These are phyloP conservation scores for Cyclopterus lumpus DNA, from an alignment of 2,797 vertebrate genomes.

Conservation along the genomic window DNA sequence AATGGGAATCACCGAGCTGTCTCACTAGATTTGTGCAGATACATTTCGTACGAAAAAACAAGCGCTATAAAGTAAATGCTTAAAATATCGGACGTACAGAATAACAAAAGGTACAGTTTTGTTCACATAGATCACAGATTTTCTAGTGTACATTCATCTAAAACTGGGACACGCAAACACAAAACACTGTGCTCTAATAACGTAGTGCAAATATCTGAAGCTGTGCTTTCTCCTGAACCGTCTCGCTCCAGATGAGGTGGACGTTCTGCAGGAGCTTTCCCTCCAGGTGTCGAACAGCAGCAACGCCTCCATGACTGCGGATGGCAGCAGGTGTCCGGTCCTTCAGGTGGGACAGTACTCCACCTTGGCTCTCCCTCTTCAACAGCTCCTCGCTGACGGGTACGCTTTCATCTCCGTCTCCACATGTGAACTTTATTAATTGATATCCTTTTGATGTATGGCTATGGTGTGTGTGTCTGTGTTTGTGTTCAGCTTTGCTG, in stretches of 20 bases:
- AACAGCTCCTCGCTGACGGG: slow-evolving; percentile 84
- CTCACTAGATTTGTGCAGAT: background rate
- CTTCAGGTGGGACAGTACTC: slow-evolving; percentile 89
- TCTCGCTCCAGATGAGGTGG: slow-evolving; percentile 83
- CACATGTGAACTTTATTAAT: background rate
- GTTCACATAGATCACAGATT: background rate
- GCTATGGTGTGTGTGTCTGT: slow-evolving; percentile 1
- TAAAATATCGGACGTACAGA: background rate
- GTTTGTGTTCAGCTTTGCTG: slow-evolving; percentile 83
- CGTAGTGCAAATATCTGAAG: background rate
- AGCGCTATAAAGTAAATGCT: background rate
- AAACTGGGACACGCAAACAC: background rate
- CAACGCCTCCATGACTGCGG: slow-evolving; percentile 82
- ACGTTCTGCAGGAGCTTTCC: slow-evolving; percentile 85
- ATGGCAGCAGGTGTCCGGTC: slow-evolving; percentile 79
- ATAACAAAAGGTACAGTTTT: background rate
- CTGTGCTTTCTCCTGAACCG: background rate
- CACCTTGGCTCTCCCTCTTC: slow-evolving; percentile 84
- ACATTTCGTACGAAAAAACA: background rate
- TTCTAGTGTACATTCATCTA: background rate
- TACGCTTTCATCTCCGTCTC: slow-evolving; percentile 45
- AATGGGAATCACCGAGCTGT: background rate
- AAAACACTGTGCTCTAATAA: background rate
- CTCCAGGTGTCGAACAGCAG: slow-evolving; percentile 71
- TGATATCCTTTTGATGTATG: background rate